Conservation (phyloP, 2,113 vertebrate genomes). For the Larimichthys polyactis region DNA sequence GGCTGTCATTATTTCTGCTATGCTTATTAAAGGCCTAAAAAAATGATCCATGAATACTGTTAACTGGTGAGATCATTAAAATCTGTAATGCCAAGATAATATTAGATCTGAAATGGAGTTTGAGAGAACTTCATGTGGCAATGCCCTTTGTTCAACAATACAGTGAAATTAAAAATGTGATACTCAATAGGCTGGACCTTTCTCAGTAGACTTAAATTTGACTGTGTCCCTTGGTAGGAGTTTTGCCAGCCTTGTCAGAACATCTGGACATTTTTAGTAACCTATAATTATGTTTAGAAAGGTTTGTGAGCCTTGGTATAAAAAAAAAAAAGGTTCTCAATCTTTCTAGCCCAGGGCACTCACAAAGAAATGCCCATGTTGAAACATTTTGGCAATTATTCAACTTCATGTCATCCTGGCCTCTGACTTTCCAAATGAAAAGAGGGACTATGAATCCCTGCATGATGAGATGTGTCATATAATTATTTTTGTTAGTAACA, state of each 20-base stretch:
- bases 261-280: not conserved
- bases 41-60: not conserved
- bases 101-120: not conserved
- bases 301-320: not conserved
- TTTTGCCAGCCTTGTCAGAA: not conserved
- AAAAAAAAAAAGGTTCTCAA: not conserved
- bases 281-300: not conserved
- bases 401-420: not conserved
- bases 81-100: not conserved
- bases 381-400: not conserved
- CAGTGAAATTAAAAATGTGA: constrained; percentile 34
- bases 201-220: not conserved
- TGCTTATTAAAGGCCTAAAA: not conserved
- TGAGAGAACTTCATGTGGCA: not conserved
- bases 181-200: not conserved
- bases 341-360: not conserved
- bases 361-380: not conserved
- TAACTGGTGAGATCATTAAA: not conserved
- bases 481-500: too few relatives aligned
- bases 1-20: not conserved
- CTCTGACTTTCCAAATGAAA: not conserved
- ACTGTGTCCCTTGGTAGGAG: not conserved
- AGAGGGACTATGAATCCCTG: not conserved
- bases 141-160: constrained; percentile 30
- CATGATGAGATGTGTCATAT: too few relatives aligned